Evolutionary conservation across 2,797 vertebrate genomes (phyloP).

Genomic region (Pseudomugil gertrudae): DNA sequence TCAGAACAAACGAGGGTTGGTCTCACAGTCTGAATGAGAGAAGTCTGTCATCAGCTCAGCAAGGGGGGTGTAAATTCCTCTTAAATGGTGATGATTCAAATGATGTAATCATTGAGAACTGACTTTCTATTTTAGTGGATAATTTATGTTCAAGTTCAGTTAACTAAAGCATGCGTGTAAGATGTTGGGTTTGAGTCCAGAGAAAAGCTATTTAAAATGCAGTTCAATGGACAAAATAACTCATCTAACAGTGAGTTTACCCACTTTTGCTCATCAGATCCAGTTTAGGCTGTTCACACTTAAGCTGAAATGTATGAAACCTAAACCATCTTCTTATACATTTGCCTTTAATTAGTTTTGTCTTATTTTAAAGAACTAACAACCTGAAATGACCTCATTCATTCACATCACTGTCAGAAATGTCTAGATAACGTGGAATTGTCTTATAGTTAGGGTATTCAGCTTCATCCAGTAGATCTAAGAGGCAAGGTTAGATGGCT

Average conservation of each 20-base stretch:
- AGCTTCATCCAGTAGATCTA: background rate
- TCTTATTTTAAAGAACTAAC: background rate
- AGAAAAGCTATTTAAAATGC: conserved; percentile 46
- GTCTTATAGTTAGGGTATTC: background rate
- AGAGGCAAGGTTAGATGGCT: conserved; percentile 4
- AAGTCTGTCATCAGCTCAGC: conserved; percentile 20
- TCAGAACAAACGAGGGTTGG: conserved; percentile 28
- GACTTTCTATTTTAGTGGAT: conserved; percentile 27
- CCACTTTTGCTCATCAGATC: too few species aligned
- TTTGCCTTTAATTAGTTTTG: background rate
- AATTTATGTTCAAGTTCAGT: conserved; percentile 18
- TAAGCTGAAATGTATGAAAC: too few species aligned
- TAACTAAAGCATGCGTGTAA: conserved; percentile 22
- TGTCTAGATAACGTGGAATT: background rate
- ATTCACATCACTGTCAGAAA: background rate
- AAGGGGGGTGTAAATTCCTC: conserved; percentile 9
- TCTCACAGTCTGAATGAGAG: conserved; percentile 37
- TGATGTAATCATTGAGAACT: conserved; percentile 6
- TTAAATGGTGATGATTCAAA: conserved; percentile 36
- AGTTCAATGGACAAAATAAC: background rate
- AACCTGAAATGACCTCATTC: background rate
- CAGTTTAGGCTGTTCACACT: too few species aligned
- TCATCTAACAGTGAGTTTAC: background rate
- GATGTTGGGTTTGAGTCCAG: conserved; percentile 34
- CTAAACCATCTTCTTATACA: background rate